A percentile compares a stretch with the other conserved stretches of the same genome.
Evolutionary conservation across 2,113 vertebrate species (phyloP).

Genomic region (Aspidoscelis tigris): DNA sequence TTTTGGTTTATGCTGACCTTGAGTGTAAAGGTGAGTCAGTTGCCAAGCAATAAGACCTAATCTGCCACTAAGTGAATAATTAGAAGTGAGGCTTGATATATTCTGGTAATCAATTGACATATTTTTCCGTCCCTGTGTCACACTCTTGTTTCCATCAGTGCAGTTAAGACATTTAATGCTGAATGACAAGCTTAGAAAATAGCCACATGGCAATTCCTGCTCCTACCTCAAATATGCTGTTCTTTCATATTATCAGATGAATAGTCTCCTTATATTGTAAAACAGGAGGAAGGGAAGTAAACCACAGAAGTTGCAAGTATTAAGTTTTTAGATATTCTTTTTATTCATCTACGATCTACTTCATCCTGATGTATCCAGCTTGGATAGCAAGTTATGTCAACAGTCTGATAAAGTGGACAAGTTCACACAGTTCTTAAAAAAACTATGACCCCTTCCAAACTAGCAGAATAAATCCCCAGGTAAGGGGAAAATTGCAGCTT

Average conservation of each 20-base stretch:
- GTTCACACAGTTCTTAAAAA: background rate
- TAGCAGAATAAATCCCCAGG: no score
- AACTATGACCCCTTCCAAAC: no score
- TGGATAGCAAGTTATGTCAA: conserved; percentile 2
- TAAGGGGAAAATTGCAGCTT: no score
- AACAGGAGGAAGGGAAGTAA: conserved; percentile 28
- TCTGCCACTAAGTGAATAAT: conserved; percentile 84
- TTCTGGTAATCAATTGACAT: conserved; percentile 86
- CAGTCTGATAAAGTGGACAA: background rate
- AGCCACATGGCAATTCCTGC: conserved; percentile 71
- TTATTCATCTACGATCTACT: background rate
- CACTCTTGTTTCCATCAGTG: conserved; percentile 77
- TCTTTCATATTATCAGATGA: conserved; percentile 63
- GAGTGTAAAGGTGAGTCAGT: conserved; percentile 65
- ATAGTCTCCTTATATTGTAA: conserved; percentile 44
- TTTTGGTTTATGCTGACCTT: conserved; percentile 75
- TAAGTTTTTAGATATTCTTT: conserved; percentile 8
- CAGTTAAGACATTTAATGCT: conserved; percentile 80
- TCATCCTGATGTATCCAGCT: background rate
- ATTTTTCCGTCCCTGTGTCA: conserved; percentile 78
- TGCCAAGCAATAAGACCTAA: conserved; percentile 78
- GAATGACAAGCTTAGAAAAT: conserved; percentile 81
- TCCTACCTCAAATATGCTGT: conserved; percentile 54
- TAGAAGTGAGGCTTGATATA: conserved; percentile 87
- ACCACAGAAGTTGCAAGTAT: conserved; percentile 12